These are phyloP conservation scores for Caenorhabditis becei DNA, from an alignment of 2,888 invertebrate species.

Conservation along the genomic window DNA sequence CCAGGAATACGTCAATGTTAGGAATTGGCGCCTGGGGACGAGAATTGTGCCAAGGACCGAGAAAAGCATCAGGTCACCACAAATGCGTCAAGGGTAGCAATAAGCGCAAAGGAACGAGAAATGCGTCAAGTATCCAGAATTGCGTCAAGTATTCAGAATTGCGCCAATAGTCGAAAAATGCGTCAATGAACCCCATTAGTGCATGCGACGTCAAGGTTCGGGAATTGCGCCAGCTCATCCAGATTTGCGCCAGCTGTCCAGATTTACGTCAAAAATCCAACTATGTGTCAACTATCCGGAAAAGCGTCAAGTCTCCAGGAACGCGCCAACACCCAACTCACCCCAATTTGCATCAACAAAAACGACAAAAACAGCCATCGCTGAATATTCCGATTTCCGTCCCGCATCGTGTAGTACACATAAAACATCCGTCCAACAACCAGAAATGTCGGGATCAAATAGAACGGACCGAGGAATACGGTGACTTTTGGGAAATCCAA, in stretches of 20 bases:
- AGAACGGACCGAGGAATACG: slow-evolving; percentile 10
- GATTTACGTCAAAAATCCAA: too few species aligned
- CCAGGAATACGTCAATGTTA: too few species aligned
- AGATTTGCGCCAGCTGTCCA: too few species aligned
- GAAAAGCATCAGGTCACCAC: neutral
- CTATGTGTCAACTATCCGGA: neutral
- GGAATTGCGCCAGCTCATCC: too few species aligned
- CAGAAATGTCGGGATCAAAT: slow-evolving; percentile 21
- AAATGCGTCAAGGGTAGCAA: neutral
- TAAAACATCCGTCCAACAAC: slow-evolving; percentile 22
- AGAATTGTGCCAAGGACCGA: too few species aligned
- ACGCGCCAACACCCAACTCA: slow-evolving; percentile 14
- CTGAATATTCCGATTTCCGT: slow-evolving; percentile 13
- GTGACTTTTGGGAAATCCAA: slow-evolving; percentile 18
- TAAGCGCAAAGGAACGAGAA: too few species aligned
- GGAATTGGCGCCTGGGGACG: too few species aligned
- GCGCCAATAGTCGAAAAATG: too few species aligned
- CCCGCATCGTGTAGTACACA: neutral
- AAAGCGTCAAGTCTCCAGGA: neutral
- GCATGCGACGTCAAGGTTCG: too few species aligned
- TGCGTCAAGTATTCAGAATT: too few species aligned
- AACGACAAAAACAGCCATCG: slow-evolving; percentile 24
- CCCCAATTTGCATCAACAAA: slow-evolving; percentile 38
- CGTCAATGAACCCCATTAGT: too few species aligned
- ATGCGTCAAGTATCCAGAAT: too few species aligned